These are phyloP conservation scores for Acrobasis repandana DNA, from an alignment of 2,888 invertebrate species.

Conservation along the genomic window DNA sequence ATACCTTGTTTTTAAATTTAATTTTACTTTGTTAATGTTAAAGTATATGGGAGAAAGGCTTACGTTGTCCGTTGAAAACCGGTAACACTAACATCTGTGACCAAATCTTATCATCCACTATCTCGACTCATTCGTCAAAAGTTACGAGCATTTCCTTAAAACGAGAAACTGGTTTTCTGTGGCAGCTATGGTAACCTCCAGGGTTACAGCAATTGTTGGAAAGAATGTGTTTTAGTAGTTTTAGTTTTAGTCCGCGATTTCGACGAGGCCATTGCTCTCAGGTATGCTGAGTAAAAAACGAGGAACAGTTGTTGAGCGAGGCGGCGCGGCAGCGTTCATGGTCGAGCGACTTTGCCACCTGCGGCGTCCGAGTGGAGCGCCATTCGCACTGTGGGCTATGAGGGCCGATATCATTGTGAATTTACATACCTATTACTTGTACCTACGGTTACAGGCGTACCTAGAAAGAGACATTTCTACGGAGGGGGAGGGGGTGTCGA, in stretches of 20 bases:
- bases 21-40: neutral
- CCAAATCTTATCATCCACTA: slow-evolving; percentile 23
- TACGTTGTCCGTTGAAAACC: slow-evolving; percentile 4
- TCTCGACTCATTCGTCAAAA: slow-evolving; percentile 32
- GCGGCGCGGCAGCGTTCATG: slow-evolving; percentile 66
- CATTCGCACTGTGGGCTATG: slow-evolving; percentile 20
- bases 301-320: slow-evolving; percentile 70
- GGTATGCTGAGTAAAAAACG: slow-evolving; percentile 61
- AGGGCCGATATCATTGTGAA: slow-evolving; percentile 36
- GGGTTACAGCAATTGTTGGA: slow-evolving; percentile 42
- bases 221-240: slow-evolving; percentile 37
- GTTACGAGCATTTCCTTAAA: slow-evolving; percentile 36
- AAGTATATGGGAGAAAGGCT: neutral
- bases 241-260: slow-evolving; percentile 44
- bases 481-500: too few relatives aligned
- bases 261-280: slow-evolving; percentile 69
- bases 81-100: slow-evolving; percentile 1
- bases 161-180: slow-evolving; percentile 38
- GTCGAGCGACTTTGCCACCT: slow-evolving; percentile 74
- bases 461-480: too few relatives aligned
- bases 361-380: slow-evolving; percentile 43
- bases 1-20: too few relatives aligned
- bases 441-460: too few relatives aligned
- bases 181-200: slow-evolving; percentile 31
- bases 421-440: slow-evolving; percentile 4